Base-by-base conservation (phyloP, 2,888 invertebrate genomes). In the Philaethria dido region DNA sequence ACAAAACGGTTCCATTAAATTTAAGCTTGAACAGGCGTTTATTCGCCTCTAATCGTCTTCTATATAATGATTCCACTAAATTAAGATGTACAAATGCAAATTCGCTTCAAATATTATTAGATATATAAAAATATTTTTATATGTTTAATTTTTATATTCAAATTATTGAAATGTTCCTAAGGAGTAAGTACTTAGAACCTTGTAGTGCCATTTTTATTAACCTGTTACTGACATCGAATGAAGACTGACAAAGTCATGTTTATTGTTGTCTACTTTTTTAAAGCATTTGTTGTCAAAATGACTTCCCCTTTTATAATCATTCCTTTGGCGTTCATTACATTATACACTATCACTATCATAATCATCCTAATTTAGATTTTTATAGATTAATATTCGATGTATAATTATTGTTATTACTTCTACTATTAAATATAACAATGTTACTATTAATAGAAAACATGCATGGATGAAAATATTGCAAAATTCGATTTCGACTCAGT, bases 141-240 rank as follows among this genome's bases (percentile, higher is more conserved):
- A 86, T 74, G 71, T 80, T 84, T 86, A 78, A 80, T 82, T 86
- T 78, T 80, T 76, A 69, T 67, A 78, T 60, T 78, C 74, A 80
- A 80, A 77, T 81, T 80, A 77, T 81, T 80, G 78, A 77, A 80
- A 82, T 80, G 86, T 91, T 90, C 86, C 87, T 88, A 87, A 82
- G 69, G 76, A 80, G 70, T 82, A 80, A 78, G 81, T 86, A 84
- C 82, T 85, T 85, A 86, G 81, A 79, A 81, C 74, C 78, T 82
- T 76, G 76, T 82, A 83, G 89, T 91, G 91, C 91, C 90, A 91
- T 89, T 80, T 80, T 75, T 85, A 83, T 80, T 80, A 74, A 78
- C 70, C 74, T 77, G 74, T 69, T 78, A 78, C 66, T 78, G 74
- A 86, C 88, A 89, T 88, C 88, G 90, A 89, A 84, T 79, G 75